Evolutionary conservation across 2,888 invertebrate genomes (phyloP).

Genomic region (Epirrita christyi): DNA sequence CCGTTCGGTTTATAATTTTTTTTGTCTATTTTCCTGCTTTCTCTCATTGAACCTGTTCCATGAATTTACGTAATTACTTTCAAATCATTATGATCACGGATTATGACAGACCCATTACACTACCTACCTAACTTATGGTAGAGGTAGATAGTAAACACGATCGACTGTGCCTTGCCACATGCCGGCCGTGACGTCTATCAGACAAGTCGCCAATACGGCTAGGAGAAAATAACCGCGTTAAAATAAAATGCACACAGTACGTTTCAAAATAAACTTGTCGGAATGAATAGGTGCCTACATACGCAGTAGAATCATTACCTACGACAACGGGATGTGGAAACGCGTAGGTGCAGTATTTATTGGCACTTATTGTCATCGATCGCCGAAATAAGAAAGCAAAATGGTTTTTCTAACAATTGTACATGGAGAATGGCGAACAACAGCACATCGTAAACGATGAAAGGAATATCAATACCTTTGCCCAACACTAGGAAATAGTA

Average conservation of each 20-base stretch:
- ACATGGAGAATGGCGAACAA: not conserved
- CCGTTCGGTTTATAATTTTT: too few relatives aligned
- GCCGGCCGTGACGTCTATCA: slow-evolving; percentile 1
- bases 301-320: slow-evolving; percentile 42
- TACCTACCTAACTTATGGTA: too few relatives aligned
- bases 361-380: slow-evolving; percentile 14
- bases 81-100: too few relatives aligned
- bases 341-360: slow-evolving; percentile 49
- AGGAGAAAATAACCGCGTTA: slow-evolving; percentile 23
- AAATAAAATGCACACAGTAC: slow-evolving; percentile 30
- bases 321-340: slow-evolving; percentile 42
- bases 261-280: slow-evolving; percentile 30
- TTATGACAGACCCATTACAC: too few relatives aligned
- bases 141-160: too few relatives aligned
- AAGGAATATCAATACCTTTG: not conserved
- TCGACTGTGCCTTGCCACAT: too few relatives aligned
- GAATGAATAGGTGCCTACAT: slow-evolving; percentile 21
- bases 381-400: slow-evolving; percentile 13
- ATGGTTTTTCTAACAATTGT: slow-evolving; percentile 9
- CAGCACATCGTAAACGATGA: not conserved
- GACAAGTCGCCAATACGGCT: slow-evolving; percentile 24
- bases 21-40: too few relatives aligned
- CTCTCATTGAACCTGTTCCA: too few relatives aligned
- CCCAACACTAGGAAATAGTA: too few relatives aligned
- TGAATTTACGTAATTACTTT: too few relatives aligned